These are phyloP conservation scores for Drosophila murphyi DNA, from an alignment of 1,140 invertebrate genomes.

Conservation along the genomic window DNA sequence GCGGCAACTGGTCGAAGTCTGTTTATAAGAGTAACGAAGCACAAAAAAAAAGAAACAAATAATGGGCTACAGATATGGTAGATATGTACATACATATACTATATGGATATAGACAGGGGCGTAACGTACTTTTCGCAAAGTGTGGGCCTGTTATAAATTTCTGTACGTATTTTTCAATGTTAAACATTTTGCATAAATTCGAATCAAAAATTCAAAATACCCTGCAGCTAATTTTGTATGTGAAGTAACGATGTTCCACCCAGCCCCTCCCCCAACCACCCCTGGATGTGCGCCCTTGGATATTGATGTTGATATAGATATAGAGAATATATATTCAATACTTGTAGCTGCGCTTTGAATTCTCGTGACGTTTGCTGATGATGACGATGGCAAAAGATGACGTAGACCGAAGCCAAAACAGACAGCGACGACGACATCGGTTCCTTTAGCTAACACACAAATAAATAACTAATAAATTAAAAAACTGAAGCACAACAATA, in stretches of 20 bases:
- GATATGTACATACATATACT: too few species aligned
- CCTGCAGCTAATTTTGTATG: too few species aligned
- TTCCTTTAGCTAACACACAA: slow-evolving; percentile 64
- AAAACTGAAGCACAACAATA: slow-evolving; percentile 47
- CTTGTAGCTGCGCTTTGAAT: slow-evolving; percentile 11
- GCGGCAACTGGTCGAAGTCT: background rate
- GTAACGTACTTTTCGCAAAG: too few species aligned
- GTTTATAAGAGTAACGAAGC: background rate
- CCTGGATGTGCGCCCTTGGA: background rate
- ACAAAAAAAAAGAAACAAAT: background rate
- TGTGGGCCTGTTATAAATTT: too few species aligned
- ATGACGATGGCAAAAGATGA: slow-evolving; percentile 38
- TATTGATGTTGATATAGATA: slow-evolving; percentile 5
- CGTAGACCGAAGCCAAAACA: slow-evolving; percentile 31
- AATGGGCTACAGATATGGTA: background rate
- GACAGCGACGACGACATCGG: slow-evolving; percentile 29
- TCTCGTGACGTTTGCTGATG: slow-evolving; percentile 58
- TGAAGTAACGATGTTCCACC: too few species aligned
- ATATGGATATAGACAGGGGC: too few species aligned
- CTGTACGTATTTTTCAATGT: too few species aligned
- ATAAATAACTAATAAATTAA: slow-evolving; percentile 75
- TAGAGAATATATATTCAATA: background rate
- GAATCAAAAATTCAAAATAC: too few species aligned
- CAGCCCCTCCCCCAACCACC: too few species aligned
- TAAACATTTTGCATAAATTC: too few species aligned